Evolutionary conservation across 2,797 vertebrate species (phyloP), one percentile per base, ranked within the genome.

Genomic region (Leptoclinus maculatus): DNA sequence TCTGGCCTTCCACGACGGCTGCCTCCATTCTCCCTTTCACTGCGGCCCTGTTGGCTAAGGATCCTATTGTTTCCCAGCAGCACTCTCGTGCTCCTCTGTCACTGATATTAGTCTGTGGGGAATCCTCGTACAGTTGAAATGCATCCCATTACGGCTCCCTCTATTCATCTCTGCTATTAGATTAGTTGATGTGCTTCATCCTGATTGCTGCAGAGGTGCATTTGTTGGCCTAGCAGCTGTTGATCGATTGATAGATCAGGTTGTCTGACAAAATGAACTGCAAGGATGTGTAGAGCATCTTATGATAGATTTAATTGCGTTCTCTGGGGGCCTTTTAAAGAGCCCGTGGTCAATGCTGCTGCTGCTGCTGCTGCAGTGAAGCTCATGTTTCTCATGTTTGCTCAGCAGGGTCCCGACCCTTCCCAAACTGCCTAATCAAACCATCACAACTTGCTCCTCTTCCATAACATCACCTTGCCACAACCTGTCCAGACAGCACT

Each of bases 231-330:
- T 32, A 74, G 66, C 65, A 71, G 83, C 78, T 73, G 81, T 71
- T 75, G 78, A 89, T 87, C 27, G 74, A 87, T 88, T 43, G 60
- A 67, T 66, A 60, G 75, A 76, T 79, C 78, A 13, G 56, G 76
- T 79, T 83, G 81, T 87, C 59, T 58, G 78, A 76, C 79, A 83
- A 82, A 89, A 85, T 79, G n/a, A 88, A 87, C 74, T 76, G 63
- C 32, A 57, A 80, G 74, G 74, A 85, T 84, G 71, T 66, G 39
- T 21, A 45, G 75, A 78, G 80, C 76, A 66, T 82, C 65, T 74
- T 85, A 53, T 71, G 77, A 78, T 74, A 2, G 76, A 89, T 85
- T 45, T 71, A 67, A 84, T 85, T 76, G 64, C 56, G 3, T 83
- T 76, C 72, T 85, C 75, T 45, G 2, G 66, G 25, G 80, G 57